Base-by-base conservation (phyloP, 2,113 vertebrate species). In the Lasiurus borealis region DNA sequence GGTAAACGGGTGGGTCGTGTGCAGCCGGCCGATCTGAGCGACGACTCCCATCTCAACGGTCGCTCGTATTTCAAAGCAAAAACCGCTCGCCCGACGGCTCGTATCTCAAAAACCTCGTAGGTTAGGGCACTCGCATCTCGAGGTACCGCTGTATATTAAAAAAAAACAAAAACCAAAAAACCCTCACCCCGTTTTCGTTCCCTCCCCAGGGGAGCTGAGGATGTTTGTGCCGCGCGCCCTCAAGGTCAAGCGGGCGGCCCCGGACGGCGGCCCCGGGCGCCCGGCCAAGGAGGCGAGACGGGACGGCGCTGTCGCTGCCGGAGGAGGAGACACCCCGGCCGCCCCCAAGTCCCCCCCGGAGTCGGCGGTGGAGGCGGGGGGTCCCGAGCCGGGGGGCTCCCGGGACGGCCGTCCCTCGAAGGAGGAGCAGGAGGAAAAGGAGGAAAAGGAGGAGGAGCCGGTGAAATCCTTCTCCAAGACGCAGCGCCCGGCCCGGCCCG, bases 221-320 rank as follows among this genome's bases (percentile, higher is more conserved):
- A 99, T 99, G 99, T 99, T 99, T 98, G 98, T 99, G 96, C 99
- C 99, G 86, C 98, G 99, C 97, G 98, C 99, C 68, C 81, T 99
- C 52, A 99, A 99, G 97, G 98, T 99, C 78, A 99, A 99, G 97
- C 98, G 99, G 95, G 95, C 72, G 90, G 93, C 85, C 86, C 85
- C 48, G 8, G 98, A 97, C 76, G 97, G 98, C 0, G 64, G 97
- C 50, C 93, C 9, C 92, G 95, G 46, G 13, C 93, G 91, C 73
- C 29, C 46, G 25, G 44, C 96, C 78, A 98, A 98, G 93, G 99
- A 98, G 97, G 98, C 83, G 68, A 99, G 98, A 52, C 31, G 93
- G 0, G 97, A 85, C 62, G 85, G 14, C 15, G 23, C 52, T 1
- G 69, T 88, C 14, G 19, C 15, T 29, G 29, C 15, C 68, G 36